Base-by-base conservation (phyloP, 2,797 vertebrate species). In the Leuciscus waleckii region DNA sequence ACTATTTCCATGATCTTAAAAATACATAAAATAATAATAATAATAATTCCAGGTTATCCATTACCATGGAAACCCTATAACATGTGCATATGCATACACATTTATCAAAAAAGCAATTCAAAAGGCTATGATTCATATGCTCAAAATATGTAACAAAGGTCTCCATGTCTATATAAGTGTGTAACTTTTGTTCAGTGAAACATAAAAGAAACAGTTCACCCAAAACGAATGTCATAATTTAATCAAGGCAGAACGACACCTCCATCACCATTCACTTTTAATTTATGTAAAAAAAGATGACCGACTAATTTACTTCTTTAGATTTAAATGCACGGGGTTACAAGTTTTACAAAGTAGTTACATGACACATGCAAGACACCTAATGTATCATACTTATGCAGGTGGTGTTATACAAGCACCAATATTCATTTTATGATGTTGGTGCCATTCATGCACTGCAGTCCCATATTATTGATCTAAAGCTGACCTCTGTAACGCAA, bases 391-490 rank as follows among this genome's bases (percentile, higher is more conserved):
- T 63, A 43, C 32, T 13, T 32, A 1, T 10, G 13, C 43, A 49
- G 19, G 3, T 21, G 13, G 29, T 37, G 21, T 70, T 39, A 70
- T 51, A 56, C 32, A 69, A 69, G 13, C 26, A 67, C 41, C 41
- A 35, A 9, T 7, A 49, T 23, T 79, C 41, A 54, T 46, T 46
- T 9, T 16, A 70, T 58, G 41, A 41, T 58, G 9, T 26, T 39
- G 3, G 11, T 21, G 49, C 1, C 5, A 32, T 79, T 65, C 10
- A 63, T 29, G 39, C 39, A 19, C 3, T 21, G 35, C 14, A 23
- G 79, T 71, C 49, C 71, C 67, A 49, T 35, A 32, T 46, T 37
- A 68, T 37, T 76, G 35, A 68, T 83, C 21, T 39, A 32, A 84
- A 58, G 5, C n/a, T 37, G 37, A 58, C 26, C 65, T 58, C 37